Evolutionary conservation across 1,140 invertebrate genomes (phyloP).

Genomic region (Drosophila setifemur): DNA sequence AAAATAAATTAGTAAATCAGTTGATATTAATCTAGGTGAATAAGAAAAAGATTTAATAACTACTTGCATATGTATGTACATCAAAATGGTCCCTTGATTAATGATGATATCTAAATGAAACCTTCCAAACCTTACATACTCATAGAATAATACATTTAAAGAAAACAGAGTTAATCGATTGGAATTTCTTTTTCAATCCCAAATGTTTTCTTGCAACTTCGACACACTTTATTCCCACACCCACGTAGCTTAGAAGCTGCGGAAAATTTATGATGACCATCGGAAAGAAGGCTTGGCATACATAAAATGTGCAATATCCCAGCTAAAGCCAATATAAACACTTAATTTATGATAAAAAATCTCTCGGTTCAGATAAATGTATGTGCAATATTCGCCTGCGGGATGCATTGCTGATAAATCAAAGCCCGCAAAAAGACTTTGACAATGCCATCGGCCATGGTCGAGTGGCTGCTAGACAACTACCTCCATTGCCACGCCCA

Average conservation of each 20-base stretch:
- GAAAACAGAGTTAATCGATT: background rate
- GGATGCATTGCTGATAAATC: conserved; percentile 48
- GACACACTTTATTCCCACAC: background rate
- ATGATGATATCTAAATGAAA: too few relatives aligned
- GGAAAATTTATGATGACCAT: conserved; percentile 17
- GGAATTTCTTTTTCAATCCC: background rate
- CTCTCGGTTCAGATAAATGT: background rate
- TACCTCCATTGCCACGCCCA: conserved; percentile 12
- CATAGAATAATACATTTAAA: background rate
- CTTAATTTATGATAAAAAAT: conserved; percentile 36
- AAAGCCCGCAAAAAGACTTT: conserved; percentile 46
- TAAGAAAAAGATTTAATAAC: background rate
- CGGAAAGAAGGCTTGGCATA: background rate
- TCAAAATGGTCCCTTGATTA: too few relatives aligned
- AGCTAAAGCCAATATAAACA: conserved; percentile 39
- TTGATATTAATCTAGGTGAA: background rate
- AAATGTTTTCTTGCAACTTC: background rate
- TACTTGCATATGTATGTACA: background rate
- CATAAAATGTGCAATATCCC: conserved; percentile 37
- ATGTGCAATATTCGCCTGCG: conserved; percentile 13
- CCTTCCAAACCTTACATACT: too few relatives aligned
- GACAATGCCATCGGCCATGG: conserved; percentile 42
- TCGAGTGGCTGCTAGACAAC: conserved; percentile 21
- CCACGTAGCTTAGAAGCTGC: background rate
- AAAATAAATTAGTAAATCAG: background rate